These are phyloP conservation scores for Phodopus roborovskii DNA, from an alignment of 2,113 vertebrate genomes.

Conservation along the genomic window DNA sequence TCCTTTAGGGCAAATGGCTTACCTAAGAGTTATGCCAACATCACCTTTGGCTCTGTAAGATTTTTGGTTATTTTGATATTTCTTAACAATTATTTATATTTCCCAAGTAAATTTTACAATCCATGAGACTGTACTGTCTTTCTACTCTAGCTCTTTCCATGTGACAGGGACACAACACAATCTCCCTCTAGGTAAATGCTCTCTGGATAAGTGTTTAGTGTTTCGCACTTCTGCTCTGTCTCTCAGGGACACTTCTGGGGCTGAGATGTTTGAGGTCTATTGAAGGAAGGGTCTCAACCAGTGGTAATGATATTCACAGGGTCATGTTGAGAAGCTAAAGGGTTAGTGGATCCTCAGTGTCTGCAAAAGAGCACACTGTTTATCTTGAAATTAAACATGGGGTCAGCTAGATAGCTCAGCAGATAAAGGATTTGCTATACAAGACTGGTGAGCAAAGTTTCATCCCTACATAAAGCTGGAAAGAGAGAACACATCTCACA, in stretches of 20 bases:
- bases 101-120: neutral
- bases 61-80: neutral
- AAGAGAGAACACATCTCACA: neutral
- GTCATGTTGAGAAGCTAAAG: neutral
- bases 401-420: neutral
- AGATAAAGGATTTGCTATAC: neutral
- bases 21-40: neutral
- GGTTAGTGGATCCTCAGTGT: neutral
- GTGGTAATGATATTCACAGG: neutral
- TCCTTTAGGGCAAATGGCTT: neutral
- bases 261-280: neutral
- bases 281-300: neutral
- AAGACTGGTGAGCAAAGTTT: too few relatives aligned
- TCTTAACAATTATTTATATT: neutral
- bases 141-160: neutral
- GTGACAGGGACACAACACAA: too few relatives aligned
- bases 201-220: neutral
- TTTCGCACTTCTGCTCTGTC: neutral
- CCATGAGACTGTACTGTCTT: neutral
- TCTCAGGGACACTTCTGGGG: neutral
- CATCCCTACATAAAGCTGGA: too few relatives aligned
- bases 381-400: neutral
- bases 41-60: neutral
- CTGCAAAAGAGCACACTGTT: neutral
- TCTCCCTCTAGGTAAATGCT: neutral